A percentile compares a stretch with the other conserved stretches of the same genome.
Evolutionary conservation across 2,797 vertebrate species (phyloP).

Genomic region (Cyprinella venusta): DNA sequence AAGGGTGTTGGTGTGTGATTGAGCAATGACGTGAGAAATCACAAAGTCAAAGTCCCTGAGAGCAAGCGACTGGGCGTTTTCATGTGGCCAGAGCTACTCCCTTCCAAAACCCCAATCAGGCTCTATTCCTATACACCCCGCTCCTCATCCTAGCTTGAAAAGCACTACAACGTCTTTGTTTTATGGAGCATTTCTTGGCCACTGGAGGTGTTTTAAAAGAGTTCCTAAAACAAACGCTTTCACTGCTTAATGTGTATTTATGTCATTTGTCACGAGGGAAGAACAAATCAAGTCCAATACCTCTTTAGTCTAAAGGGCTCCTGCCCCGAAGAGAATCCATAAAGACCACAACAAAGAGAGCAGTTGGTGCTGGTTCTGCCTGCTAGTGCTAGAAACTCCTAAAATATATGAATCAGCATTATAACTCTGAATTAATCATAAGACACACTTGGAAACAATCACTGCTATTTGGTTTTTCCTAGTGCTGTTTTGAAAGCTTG

Average conservation of each 20-base stretch:
- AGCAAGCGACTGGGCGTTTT: slow-evolving; percentile 39
- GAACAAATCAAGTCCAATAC: slow-evolving; percentile 34
- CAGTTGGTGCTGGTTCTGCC: slow-evolving; percentile 12
- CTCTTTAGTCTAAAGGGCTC: slow-evolving; percentile 29
- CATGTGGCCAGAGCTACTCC: slow-evolving; percentile 29
- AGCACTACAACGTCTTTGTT: slow-evolving; percentile 29
- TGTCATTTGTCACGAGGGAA: slow-evolving; percentile 44
- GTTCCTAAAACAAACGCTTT: slow-evolving; percentile 36
- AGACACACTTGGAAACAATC: slow-evolving; percentile 32
- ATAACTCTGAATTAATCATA: slow-evolving; percentile 39
- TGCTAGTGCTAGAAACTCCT: slow-evolving; percentile 1
- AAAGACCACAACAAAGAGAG: slow-evolving; percentile 49
- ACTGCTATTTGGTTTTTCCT: slow-evolving; percentile 35
- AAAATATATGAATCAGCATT: slow-evolving; percentile 54
- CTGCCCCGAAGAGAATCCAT: slow-evolving; percentile 34
- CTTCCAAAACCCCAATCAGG: slow-evolving; percentile 47
- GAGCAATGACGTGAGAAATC: slow-evolving; percentile 47
- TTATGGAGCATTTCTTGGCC: slow-evolving; percentile 41
- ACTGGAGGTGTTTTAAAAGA: slow-evolving; percentile 34
- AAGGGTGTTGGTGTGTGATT: slow-evolving; percentile 47
- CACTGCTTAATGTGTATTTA: slow-evolving; percentile 36
- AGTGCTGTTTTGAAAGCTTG: slow-evolving; percentile 43
- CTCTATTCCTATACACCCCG: slow-evolving; percentile 17
- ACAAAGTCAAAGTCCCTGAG: slow-evolving; percentile 31
- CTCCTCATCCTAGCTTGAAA: slow-evolving; percentile 3